These are phyloP conservation scores for Acanthosoma haemorrhoidale DNA, from an alignment of 2,888 invertebrate genomes.

Conservation along the genomic window DNA sequence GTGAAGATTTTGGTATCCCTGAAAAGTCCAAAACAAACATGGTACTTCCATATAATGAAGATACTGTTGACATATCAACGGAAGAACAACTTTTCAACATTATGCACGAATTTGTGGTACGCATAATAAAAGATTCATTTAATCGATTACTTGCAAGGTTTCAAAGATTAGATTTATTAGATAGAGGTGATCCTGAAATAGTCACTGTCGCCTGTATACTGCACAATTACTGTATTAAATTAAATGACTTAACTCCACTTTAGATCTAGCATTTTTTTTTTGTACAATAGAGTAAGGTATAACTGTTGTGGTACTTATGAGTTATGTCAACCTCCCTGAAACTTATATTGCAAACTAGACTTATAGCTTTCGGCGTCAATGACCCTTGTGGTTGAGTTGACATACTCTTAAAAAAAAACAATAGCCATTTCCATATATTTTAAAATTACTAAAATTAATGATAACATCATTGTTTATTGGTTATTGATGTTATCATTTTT, in stretches of 20 bases:
- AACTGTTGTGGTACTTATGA: too few relatives aligned
- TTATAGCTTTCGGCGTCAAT: too few relatives aligned
- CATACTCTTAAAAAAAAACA: too few relatives aligned
- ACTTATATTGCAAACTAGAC: too few relatives aligned
- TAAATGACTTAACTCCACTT: not conserved
- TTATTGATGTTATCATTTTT: too few relatives aligned
- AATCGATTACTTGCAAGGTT: not conserved
- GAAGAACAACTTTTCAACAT: not conserved
- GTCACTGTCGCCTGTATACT: not conserved
- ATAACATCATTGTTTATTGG: too few relatives aligned
- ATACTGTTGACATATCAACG: not conserved
- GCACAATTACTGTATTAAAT: not conserved
- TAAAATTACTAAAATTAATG: too few relatives aligned
- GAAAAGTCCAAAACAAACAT: not conserved
- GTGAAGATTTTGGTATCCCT: not conserved
- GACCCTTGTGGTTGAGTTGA: too few relatives aligned
- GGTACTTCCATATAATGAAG: not conserved
- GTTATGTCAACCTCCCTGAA: too few relatives aligned
- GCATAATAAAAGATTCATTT: not conserved
- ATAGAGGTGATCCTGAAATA: not conserved
- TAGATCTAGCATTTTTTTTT: too few relatives aligned
- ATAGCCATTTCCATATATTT: too few relatives aligned
- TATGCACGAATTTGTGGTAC: not conserved
- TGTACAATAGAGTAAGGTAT: too few relatives aligned
- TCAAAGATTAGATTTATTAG: not conserved